phyloP scores from a whole-genome alignment of 2,888 invertebrate species.

The Homarus gammarus region DNA sequence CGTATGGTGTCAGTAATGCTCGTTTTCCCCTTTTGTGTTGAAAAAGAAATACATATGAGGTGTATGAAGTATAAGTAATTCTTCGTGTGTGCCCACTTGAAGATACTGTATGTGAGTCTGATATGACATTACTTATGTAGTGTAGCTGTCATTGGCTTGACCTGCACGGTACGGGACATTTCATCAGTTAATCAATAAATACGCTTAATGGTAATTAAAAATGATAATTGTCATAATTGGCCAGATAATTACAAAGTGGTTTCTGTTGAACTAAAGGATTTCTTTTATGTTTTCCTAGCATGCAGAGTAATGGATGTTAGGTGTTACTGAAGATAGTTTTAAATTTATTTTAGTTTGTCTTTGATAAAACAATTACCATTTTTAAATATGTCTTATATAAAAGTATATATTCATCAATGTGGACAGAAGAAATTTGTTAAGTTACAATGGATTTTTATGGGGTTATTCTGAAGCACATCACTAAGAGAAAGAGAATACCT shows the following conservation, averaged over 20 bases:
- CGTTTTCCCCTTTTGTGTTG: not conserved
- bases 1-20: conserved; percentile 20
- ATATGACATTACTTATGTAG: not conserved
- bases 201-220: conserved; percentile 16
- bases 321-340: not conserved
- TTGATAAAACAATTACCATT: not conserved
- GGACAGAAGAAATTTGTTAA: not conserved
- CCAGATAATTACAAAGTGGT: not conserved
- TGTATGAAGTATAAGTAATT: not conserved
- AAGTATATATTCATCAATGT: not conserved
- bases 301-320: not conserved
- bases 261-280: not conserved
- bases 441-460: not conserved
- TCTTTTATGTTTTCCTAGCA: not conserved
- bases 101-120: not conserved
- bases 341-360: not conserved
- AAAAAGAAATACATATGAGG: conserved; percentile 6
- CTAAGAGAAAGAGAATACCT: not conserved
- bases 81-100: not conserved
- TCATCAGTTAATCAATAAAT: not conserved
- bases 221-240: not conserved
- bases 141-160: not conserved
- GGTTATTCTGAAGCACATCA: not conserved
- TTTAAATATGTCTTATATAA: not conserved
- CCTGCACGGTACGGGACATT: not conserved